Base-by-base conservation (phyloP, 2,113 vertebrate species). In the Myocastor coypus region DNA sequence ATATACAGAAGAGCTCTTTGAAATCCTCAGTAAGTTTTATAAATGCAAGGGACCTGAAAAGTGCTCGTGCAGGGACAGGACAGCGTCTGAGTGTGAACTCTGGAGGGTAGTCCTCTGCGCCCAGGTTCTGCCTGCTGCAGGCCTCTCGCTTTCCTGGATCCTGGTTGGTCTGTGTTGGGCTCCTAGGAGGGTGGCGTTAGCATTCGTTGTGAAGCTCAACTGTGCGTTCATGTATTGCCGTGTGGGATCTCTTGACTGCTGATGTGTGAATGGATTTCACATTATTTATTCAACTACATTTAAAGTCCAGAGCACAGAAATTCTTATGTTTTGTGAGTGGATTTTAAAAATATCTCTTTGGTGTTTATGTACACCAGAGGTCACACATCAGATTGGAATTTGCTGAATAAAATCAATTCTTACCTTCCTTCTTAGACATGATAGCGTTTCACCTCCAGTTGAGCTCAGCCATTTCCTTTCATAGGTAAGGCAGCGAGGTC, bases 241-340 rank as follows among this genome's bases (percentile, higher is more conserved):
- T 90, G 26, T 83, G 16, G 12, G 30, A 75, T 81, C 46, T 83
- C 52, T 78, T 94, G 77, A 83, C n/a, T 82, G 6, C 80, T 26
- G 46, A 50, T 37, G 20, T 52, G 11, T 68, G 40, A 46, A 46
- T 64, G 55, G 68, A 13, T 71, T 96, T 92, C 28, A 50, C 82
- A 71, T 73, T 83, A 81, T 86, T 93, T 89, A 59, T 85, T 87
- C 40, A 92, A 40, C 59, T 88, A 55, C 11, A 57, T 16, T 83
- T 3, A 71, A 78, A 90, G 24, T 89, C 40, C 40, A 84, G 63
- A 83, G 69, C 24, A 73, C 14, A 81, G 75, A 28, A 78, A 73
- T 59, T 63, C 22, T 81, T 83, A 2, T 20, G 64, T 77, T 83
- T 95, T 59, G 1, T 71, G 1, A 77, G 12, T 57, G 8, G 68